Percentiles rank a stretch among this genome's conserved stretches.
Conservation (phyloP, 1,140 invertebrate genomes). For the Maconellicoccus hirsutus region DNA sequence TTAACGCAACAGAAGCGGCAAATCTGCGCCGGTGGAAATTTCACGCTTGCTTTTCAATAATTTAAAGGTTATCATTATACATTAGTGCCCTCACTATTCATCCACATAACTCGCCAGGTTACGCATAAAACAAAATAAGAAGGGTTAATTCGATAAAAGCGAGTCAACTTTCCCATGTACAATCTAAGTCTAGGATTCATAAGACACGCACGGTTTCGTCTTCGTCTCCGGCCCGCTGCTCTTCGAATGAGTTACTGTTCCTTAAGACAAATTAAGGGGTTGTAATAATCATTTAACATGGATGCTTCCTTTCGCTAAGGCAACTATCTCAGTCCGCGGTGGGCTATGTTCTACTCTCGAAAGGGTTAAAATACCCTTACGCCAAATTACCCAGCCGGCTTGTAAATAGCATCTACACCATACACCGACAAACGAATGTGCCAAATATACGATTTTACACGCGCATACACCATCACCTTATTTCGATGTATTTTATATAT, state of each 20-base stretch:
- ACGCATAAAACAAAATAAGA: background rate
- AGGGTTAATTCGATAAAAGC: conserved; percentile 16
- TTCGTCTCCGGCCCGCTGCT: background rate
- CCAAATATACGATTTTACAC: background rate
- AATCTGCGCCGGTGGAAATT: no score
- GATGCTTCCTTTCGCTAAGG: conserved; percentile 20
- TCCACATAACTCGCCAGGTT: background rate
- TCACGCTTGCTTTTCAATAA: no score
- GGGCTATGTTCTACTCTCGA: background rate
- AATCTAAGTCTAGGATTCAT: background rate
- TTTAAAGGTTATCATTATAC: no score
- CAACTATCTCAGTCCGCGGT: conserved; percentile 14
- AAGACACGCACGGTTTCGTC: conserved; percentile 12
- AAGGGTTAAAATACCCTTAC: conserved; percentile 21
- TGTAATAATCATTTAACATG: conserved; percentile 22
- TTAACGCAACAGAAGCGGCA: no score
- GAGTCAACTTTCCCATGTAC: background rate
- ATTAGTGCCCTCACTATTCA: background rate
- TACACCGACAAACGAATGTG: conserved; percentile 4
- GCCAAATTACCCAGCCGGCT: conserved; percentile 17
- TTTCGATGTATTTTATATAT: background rate
- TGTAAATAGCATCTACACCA: conserved; percentile 10
- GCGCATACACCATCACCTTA: conserved; percentile 2
- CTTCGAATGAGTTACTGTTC: conserved; percentile 11
- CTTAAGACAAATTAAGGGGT: conserved; percentile 20